Evolutionary conservation across 1,140 invertebrate species (phyloP).

Genomic region (Maniola jurtina): DNA sequence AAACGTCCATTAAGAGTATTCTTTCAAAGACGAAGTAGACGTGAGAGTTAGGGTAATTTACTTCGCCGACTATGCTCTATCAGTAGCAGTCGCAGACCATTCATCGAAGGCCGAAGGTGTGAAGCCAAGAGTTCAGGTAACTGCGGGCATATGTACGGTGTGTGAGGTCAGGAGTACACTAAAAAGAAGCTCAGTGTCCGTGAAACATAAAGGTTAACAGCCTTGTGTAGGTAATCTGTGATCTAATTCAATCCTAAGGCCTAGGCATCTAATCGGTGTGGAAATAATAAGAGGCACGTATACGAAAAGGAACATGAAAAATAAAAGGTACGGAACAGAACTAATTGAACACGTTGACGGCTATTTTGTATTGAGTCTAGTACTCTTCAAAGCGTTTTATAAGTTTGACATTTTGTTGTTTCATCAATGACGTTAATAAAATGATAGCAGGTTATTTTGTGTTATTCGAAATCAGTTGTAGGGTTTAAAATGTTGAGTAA

Average conservation of each 20-base stretch:
- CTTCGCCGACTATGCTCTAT: constrained; percentile 63
- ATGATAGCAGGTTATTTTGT: constrained; percentile 20
- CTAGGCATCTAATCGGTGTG: constrained; percentile 75
- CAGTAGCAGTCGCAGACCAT: constrained; percentile 62
- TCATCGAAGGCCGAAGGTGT: constrained; percentile 72
- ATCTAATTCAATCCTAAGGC: constrained; percentile 76
- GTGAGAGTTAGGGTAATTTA: constrained; percentile 56
- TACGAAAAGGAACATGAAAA: constrained; percentile 59
- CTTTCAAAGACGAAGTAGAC: constrained; percentile 56
- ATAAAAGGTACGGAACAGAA: constrained; percentile 67
- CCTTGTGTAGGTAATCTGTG: constrained; percentile 75
- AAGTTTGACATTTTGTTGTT: constrained; percentile 42
- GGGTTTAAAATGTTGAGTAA: constrained; percentile 18
- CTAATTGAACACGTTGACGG: constrained; percentile 71
- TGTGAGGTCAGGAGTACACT: constrained; percentile 77
- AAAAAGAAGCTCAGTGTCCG: constrained; percentile 76
- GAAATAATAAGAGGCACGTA: constrained; percentile 72
- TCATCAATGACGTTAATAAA: constrained; percentile 13
- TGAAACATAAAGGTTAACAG: constrained; percentile 76
- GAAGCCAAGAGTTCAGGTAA: constrained; percentile 77
- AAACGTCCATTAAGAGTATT: constrained; percentile 61
- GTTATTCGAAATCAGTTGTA: constrained; percentile 7
- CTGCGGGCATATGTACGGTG: constrained; percentile 77
- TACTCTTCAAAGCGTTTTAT: constrained; percentile 71
- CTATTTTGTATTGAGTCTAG: constrained; percentile 71